phyloP scores from a whole-genome alignment of 2,888 invertebrate genomes.

The Pseudanteris insignis region DNA sequence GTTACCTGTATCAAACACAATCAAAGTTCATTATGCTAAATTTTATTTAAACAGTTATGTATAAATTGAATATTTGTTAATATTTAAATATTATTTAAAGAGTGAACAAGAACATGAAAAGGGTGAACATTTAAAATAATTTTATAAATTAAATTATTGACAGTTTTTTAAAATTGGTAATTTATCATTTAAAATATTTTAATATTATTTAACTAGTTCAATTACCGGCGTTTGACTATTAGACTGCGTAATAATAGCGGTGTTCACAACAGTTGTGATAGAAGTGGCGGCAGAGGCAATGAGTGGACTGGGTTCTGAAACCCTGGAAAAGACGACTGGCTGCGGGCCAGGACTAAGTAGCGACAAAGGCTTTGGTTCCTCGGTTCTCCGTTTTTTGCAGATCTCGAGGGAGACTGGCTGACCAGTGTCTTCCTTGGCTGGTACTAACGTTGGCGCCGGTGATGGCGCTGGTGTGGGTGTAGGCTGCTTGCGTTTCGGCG shows the following conservation, averaged over 20 bases:
- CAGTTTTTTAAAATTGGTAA: no score
- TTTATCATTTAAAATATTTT: no score
- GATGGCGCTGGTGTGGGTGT: conserved; percentile 13
- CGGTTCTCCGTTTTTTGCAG: conserved; percentile 72
- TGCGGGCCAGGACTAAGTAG: conserved; percentile 59
- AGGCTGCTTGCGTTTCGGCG: conserved; percentile 72
- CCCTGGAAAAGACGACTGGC: conserved; percentile 69
- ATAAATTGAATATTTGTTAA: no score
- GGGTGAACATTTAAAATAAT: no score
- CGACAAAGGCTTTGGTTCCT: conserved; percentile 63
- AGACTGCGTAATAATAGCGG: conserved; percentile 67
- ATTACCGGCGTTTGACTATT: conserved; percentile 52
- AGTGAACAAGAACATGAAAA: no score
- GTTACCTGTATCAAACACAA: conserved; percentile 50
- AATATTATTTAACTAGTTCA: no score
- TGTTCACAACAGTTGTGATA: conserved; percentile 75
- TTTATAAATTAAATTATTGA: no score
- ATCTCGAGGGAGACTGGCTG: conserved; percentile 70
- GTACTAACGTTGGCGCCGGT: conserved; percentile 41
- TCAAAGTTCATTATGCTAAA: no score
- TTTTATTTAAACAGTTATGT: no score
- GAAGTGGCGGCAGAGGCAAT: conserved; percentile 76
- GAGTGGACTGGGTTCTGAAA: conserved; percentile 75
- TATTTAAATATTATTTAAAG: no score
- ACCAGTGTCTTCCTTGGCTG: conserved; percentile 66